Base-by-base conservation (phyloP, 1,140 invertebrate genomes). In the Zaprionus lachaisei region DNA sequence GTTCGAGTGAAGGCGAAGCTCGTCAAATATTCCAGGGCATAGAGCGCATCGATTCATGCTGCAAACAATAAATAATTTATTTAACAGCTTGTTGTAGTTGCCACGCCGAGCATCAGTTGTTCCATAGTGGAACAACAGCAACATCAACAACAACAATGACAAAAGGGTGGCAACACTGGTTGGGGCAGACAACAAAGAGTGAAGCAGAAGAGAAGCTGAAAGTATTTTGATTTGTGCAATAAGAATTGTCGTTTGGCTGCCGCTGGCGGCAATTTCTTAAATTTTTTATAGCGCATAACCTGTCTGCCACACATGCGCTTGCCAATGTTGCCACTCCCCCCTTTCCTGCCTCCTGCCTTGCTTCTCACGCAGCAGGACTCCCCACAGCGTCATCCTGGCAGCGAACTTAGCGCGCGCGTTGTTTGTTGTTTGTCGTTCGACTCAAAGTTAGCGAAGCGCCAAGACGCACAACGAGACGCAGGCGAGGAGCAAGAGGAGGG, bases 151-250 rank as follows among this genome's bases (percentile, higher is more conserved):
- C 28, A 31, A 83, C 72, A 77, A 86, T 67, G 69, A 56, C 37
- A 41, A 15, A 3, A 11, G 31, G 31, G 31, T 34, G 31, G 31
- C 38, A 41, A n/a, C 38, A 41, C 38, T 41, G 41, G n/a, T n/a
- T 31, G 31, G 15, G 67, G 57, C 83, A 87, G 84, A 87, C 83
- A 89, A 83, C 77, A 80, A 87, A 71, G 72, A 41, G 28, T 38
- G 6, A 41, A 14, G 55, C 12, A 15, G 9, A 47, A 49, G 31
- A 11, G 60, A 54, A 31, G 49, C 54, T 58, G 61, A 79, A 76
- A 89, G 85, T 89, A 89, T 89, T 89, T 89, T 89, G 84, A 89
- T 89, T 89, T 89, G 84, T 89, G 84, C 87, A 89, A 89, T 89
- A 89, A 87, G 84, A 89, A 89, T 87, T 87, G 84, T 87, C 84